phyloP scores from a whole-genome alignment of 1,140 invertebrate species.

The Ladona fulva region DNA sequence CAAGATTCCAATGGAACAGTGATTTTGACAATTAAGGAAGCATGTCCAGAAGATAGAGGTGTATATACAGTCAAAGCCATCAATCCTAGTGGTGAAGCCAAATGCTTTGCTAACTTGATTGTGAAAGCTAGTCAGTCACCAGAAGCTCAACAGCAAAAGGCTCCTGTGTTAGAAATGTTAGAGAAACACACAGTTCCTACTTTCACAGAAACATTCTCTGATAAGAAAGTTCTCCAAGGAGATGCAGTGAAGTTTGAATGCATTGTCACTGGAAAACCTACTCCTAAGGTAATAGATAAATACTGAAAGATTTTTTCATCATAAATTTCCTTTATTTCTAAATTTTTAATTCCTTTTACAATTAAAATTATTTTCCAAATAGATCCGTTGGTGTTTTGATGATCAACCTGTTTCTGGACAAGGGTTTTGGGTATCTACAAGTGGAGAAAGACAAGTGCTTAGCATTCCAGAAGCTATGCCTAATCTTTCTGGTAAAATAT shows the following conservation, averaged over 20 bases:
- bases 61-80: conserved; percentile 66
- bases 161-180: conserved; percentile 34
- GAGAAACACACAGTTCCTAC: conserved; percentile 48
- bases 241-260: conserved; percentile 59
- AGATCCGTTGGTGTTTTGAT: conserved; percentile 66
- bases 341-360: too few relatives aligned
- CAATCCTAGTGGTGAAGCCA: conserved; percentile 64
- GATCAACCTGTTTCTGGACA: conserved; percentile 57
- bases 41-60: conserved; percentile 54
- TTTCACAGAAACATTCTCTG: conserved; percentile 55
- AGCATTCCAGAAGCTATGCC: conserved; percentile 45
- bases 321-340: too few relatives aligned
- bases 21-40: conserved; percentile 47
- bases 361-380: conserved; percentile 20
- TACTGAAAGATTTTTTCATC: neutral
- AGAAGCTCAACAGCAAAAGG: neutral
- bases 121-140: conserved; percentile 42
- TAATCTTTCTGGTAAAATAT: conserved; percentile 54
- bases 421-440: conserved; percentile 58
- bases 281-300: conserved; percentile 50
- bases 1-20: conserved; percentile 43
- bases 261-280: conserved; percentile 56
- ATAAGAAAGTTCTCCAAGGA: conserved; percentile 43
- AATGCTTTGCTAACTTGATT: conserved; percentile 68
- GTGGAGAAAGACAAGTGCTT: conserved; percentile 59